A percentile compares a stretch with the other conserved stretches of the same genome.
phyloP scores from a whole-genome alignment of 2,888 invertebrate genomes.

The Polyploca ridens region DNA sequence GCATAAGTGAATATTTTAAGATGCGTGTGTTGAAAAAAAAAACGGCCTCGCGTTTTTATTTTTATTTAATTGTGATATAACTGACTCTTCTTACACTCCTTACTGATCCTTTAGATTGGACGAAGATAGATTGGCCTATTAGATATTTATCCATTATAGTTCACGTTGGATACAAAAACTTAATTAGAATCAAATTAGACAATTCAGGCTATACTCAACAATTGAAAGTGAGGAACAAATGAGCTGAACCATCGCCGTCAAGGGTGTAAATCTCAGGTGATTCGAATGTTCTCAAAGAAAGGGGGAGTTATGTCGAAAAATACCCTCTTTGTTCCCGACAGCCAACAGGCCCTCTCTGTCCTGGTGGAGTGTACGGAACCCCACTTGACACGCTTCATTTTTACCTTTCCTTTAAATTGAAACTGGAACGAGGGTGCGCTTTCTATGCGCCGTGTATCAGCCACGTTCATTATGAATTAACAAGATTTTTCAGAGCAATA shows the following conservation, averaged over 20 bases:
- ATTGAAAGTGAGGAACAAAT: slow-evolving; percentile 45
- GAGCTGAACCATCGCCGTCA: slow-evolving; percentile 48
- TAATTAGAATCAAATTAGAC: slow-evolving; percentile 21
- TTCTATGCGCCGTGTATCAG: slow-evolving; percentile 60
- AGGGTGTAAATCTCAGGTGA: slow-evolving; percentile 68
- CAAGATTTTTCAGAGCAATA: slow-evolving; percentile 48
- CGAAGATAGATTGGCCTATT: background rate
- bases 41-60: background rate
- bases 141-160: background rate
- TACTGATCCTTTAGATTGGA: background rate
- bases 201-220: slow-evolving; percentile 16
- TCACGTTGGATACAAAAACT: background rate
- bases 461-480: slow-evolving; percentile 60
- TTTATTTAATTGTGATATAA: background rate
- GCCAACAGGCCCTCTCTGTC: slow-evolving; percentile 68
- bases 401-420: slow-evolving; percentile 77
- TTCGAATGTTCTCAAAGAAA: slow-evolving; percentile 60
- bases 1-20: slow-evolving; percentile 27
- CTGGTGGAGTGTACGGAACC: slow-evolving; percentile 69
- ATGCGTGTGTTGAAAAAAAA: background rate
- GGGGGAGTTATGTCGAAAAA: slow-evolving; percentile 60
- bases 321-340: slow-evolving; percentile 76
- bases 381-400: slow-evolving; percentile 81
- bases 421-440: slow-evolving; percentile 65
- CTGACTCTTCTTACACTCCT: background rate